Base-by-base conservation (phyloP, 1,140 invertebrate species). In the Stegodyphus mimosarum region DNA sequence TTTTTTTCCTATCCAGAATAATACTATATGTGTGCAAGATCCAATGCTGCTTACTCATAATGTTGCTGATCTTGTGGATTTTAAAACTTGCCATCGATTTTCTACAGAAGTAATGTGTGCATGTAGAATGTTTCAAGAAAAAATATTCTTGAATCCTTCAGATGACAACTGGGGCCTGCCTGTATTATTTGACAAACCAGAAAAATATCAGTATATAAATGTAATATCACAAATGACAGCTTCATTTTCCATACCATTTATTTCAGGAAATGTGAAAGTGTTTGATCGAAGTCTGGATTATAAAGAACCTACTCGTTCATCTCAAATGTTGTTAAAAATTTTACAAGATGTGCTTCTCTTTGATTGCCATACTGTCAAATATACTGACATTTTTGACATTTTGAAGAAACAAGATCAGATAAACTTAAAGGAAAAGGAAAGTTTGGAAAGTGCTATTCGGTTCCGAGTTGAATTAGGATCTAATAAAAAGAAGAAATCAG, bases 21-120 rank as follows among this genome's bases (percentile, higher is more conserved):
- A 85, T 85, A 33, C 74, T 11, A 71, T 85, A n/a, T 85, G 74
- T 64, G 49, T 85, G 13, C 83, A 85, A 51, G 83, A 85, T 64
- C 83, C 83, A 11, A 51, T 85, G 53, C n/a, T 15, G 33, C n/a
- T 64, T 7, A 9, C 67, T 7, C 74, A 85, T 17, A 85, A 85
- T 85, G 75, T 78, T 33, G 83, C 74, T 10, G 75, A 78, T 13
- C 17, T 85, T 18, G 83, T 85, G 6, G 83, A 85, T 33, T 77
- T 51, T 55, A 77, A 77, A 52, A 15, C 13, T 17, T 77, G 74
- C 48, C 50, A 48, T 50, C 77, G 63, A 64, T 53, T 85, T 18
- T 63, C 18, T 52, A 5, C 0, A 0, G 75, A 85, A 49, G 7
- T 85, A 11, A 6, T 85, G 7, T 18, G 15, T 50, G 53, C 53